These are phyloP conservation scores for Molossus molossus DNA, from an alignment of 2,797 vertebrate genomes.

Conservation along the genomic window DNA sequence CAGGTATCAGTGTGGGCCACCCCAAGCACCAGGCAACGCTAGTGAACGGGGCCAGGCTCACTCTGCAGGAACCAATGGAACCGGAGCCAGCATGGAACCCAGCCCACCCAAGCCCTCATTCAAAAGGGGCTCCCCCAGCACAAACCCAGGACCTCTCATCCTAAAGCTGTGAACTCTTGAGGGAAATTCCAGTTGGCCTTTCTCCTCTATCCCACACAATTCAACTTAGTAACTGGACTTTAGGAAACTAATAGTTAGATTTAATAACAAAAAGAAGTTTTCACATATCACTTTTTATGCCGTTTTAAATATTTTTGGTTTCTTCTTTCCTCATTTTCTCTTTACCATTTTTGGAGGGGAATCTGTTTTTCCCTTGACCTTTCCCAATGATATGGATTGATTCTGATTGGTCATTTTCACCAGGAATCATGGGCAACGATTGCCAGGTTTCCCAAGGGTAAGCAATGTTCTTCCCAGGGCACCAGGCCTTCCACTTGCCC, in stretches of 20 bases:
- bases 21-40: slow-evolving; percentile 80
- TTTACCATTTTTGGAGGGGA: slow-evolving; percentile 75
- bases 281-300: slow-evolving; percentile 91
- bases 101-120: slow-evolving; percentile 81
- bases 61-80: slow-evolving; percentile 84
- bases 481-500: slow-evolving; percentile 32
- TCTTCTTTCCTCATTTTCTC: slow-evolving; percentile 72
- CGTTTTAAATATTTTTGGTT: slow-evolving; percentile 89
- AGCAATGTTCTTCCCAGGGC: not conserved
- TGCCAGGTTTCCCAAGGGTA: slow-evolving; percentile 53
- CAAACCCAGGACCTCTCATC: slow-evolving; percentile 92
- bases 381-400: slow-evolving; percentile 58
- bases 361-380: slow-evolving; percentile 65
- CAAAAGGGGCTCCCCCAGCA: slow-evolving; percentile 93
- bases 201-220: slow-evolving; percentile 70
- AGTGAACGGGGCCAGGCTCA: slow-evolving; percentile 74
- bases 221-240: slow-evolving; percentile 82
- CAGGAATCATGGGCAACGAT: slow-evolving; percentile 49
- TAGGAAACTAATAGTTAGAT: slow-evolving; percentile 86
- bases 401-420: slow-evolving; percentile 64
- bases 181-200: slow-evolving; percentile 59
- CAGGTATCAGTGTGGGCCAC: slow-evolving; percentile 87
- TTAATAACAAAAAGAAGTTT: slow-evolving; percentile 92
- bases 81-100: slow-evolving; percentile 82
- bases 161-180: slow-evolving; percentile 85